Base-by-base conservation (phyloP, 2,797 vertebrate genomes). In the Phyllotis vaccarum region DNA sequence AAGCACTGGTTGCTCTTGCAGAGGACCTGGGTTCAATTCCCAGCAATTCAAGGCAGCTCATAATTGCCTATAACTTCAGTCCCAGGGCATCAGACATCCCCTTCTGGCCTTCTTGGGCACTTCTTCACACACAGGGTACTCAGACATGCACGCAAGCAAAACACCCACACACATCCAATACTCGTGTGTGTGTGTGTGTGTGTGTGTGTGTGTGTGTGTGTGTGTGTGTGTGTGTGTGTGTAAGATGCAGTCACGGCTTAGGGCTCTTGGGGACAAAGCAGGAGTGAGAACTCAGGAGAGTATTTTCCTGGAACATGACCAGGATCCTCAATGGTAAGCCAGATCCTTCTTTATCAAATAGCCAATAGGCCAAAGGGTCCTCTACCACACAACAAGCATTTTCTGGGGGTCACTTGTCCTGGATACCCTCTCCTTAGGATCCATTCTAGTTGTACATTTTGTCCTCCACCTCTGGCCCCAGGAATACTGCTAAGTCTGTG, bases 271-370 rank as follows among this genome's bases (percentile, higher is more conserved):
- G n/a, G 56, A 17, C 31, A 89, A 58, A 81, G 56, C n/a, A 90
- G 31, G 21, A 58, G 31, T 60, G 64, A 92, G 64, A 7, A 34
- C 13, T 29, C 43, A 22, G 10, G 83, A 85, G 64, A n/a, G 13
- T 40, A 29, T 46, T 40, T 21, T 70, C 78, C 64, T 76, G 49
- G 78, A 3, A 34, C 10, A n/a, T 27, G 31, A 6, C 24, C 88
- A 82, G 68, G 60, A 56, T 37, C 19, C 1, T 40, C 27, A 40
- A 24, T 8, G 46, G 68, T 82, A 43, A 88, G 46, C 19, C 40
- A 37, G 2, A n/a, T 2, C 12, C 14, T 17, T 31, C 0, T 22
- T 72, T 56, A 86, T 6, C 11, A 31, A 34, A 12, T 0, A n/a
- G 27, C 31, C 76, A 40, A 80, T 62, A n/a, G 46, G 76, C 34